Base-by-base conservation (phyloP, 2,797 vertebrate species). In the Oreonectes daqikongensis region DNA sequence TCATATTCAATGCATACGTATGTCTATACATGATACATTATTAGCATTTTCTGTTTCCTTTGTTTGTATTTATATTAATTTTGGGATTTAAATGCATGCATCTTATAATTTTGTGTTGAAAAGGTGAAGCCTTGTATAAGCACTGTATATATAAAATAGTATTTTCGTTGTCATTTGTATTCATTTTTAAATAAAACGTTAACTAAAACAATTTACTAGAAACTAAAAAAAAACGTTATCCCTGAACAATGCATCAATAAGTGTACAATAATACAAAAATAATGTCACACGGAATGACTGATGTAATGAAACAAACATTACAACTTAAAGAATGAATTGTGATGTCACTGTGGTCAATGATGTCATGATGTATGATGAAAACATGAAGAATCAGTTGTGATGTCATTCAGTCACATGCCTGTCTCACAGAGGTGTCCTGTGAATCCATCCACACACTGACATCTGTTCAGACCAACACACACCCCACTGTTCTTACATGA, bases 401-500 rank as follows among this genome's bases (percentile, higher is more conserved):
- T 65, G 72, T 26, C 46, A 57, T 26, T 57, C 20, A 77, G 24
- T 57, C 6, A 79, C 89, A 46, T 20, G 94, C 94, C 93, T 12
- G 86, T 92, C 84, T 94, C 90, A 85, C 94, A 95, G 53, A 87
- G 67, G 59, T 30, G 64, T 67, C 93, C 93, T 0, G 83, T 90
- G 65, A 91, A 94, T 53, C 90, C 92, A 78, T 81, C 84, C 53
- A 81, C 30, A 75, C 94, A 95, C 53, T 79, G 89, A 77, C 94
- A 95, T 78, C 89, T 86, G 85, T 92, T 93, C 81, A 92, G 85
- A 71, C 94, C 94, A 11, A 91, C 87, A 81, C 94, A 94, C 60
- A 85, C 79, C 0, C 93, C 94, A 7, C 87, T 82, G 3, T 93
- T 95, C 69, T 83, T 84, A 84, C 94, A 94, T 0, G 85, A 79